phyloP scores from a whole-genome alignment of 1,140 invertebrate genomes.

The Habropoda laboriosa region DNA sequence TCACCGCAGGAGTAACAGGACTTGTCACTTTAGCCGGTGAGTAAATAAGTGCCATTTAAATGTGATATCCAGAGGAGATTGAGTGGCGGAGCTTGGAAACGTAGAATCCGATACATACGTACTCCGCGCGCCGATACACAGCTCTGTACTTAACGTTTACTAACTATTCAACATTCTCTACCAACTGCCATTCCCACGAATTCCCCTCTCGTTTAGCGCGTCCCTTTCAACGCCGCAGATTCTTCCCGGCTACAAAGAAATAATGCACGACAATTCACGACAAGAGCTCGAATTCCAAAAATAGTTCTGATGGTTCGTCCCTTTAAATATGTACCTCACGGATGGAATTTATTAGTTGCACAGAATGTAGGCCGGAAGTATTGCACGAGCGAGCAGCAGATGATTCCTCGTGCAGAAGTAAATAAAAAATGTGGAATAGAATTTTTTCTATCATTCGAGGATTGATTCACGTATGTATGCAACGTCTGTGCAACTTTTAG shows the following conservation, averaged over 20 bases:
- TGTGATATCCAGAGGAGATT: slow-evolving; percentile 60
- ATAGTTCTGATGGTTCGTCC: background rate
- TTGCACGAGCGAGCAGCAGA: too few species aligned
- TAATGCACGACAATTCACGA: background rate
- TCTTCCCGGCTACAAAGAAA: background rate
- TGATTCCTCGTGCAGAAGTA: too few species aligned
- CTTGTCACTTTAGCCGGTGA: slow-evolving; percentile 55
- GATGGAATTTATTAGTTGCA: too few species aligned
- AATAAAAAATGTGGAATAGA: too few species aligned
- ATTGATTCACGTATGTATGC: too few species aligned
- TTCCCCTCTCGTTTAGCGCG: background rate
- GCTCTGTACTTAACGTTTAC: slow-evolving; percentile 66
- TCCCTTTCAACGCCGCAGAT: background rate
- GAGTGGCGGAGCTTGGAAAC: slow-evolving; percentile 29
- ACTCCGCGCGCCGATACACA: slow-evolving; percentile 60
- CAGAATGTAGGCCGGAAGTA: too few species aligned
- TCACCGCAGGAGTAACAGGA: slow-evolving; percentile 51
- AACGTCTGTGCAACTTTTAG: too few species aligned
- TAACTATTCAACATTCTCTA: slow-evolving; percentile 61
- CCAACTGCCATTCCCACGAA: slow-evolving; percentile 36
- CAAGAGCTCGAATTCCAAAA: background rate
- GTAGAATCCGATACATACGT: slow-evolving; percentile 62
- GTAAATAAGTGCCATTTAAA: slow-evolving; percentile 70
- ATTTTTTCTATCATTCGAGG: too few species aligned
- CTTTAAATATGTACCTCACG: too few species aligned